Percentiles rank a stretch among this genome's conserved stretches.
Evolutionary conservation across 2,797 vertebrate genomes (phyloP).

Genomic region (Odontamblyopus rebecca): DNA sequence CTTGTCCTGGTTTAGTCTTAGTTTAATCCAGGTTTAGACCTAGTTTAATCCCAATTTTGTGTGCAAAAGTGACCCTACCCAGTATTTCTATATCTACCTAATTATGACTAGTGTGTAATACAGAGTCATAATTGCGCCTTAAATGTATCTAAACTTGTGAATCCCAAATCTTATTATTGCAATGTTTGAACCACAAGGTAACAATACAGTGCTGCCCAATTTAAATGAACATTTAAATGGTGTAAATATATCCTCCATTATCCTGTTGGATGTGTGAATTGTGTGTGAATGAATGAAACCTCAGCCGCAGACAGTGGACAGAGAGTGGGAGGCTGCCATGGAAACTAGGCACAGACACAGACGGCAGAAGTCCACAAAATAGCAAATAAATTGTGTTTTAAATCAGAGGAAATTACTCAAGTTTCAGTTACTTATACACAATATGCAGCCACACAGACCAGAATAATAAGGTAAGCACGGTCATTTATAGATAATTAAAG

Average conservation of each 20-base stretch:
- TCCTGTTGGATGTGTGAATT: conserved; percentile 29
- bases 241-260: neutral
- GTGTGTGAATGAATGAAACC: conserved; percentile 61
- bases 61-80: neutral
- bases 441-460: conserved; percentile 11
- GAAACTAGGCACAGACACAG: conserved; percentile 32
- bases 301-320: conserved; percentile 21
- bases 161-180: neutral
- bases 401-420: conserved; percentile 28
- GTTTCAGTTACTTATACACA: conserved; percentile 5
- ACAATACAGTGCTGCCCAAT: neutral
- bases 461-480: neutral
- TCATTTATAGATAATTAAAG: neutral
- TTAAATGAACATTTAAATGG: neutral
- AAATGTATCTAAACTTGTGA: neutral
- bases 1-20: neutral
- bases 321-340: conserved; percentile 43
- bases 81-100: neutral
- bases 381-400: conserved; percentile 9
- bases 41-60: neutral
- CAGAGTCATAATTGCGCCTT: neutral
- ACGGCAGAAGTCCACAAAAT: conserved; percentile 22
- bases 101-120: neutral
- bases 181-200: neutral
- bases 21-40: neutral